phyloP scores from a whole-genome alignment of 2,888 invertebrate species.

The Gisinianus flammeolus region DNA sequence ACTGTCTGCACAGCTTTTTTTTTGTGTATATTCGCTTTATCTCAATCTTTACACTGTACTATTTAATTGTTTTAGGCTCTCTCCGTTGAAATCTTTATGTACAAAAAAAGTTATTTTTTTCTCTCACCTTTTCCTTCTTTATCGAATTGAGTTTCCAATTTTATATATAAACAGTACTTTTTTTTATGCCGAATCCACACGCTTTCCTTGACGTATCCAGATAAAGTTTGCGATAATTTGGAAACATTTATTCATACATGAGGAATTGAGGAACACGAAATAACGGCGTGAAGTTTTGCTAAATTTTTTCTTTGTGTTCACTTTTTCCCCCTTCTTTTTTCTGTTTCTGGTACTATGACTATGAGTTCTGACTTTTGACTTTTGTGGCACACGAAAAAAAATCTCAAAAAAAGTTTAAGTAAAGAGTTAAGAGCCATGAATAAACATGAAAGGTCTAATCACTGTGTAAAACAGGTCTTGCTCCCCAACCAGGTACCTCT shows the following conservation, averaged over 20 bases:
- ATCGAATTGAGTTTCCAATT: neutral
- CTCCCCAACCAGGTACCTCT: slow-evolving; percentile 1
- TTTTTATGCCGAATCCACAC: too few species aligned
- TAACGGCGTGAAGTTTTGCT: slow-evolving; percentile 11
- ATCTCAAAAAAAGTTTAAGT: neutral
- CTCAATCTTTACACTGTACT: too few species aligned
- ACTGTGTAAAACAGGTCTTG: slow-evolving; percentile 12
- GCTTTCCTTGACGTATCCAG: neutral
- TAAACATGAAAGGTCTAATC: neutral
- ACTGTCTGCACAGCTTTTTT: too few species aligned
- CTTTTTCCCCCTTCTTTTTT: neutral
- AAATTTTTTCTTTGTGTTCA: neutral
- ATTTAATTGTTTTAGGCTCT: neutral
- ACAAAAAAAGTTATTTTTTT: neutral
- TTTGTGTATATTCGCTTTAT: too few species aligned
- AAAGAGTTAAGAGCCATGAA: neutral
- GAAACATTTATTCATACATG: too few species aligned
- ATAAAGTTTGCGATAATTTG: too few species aligned
- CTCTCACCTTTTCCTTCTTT: neutral
- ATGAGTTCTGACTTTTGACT: neutral
- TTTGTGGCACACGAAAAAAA: neutral
- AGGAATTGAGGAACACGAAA: neutral
- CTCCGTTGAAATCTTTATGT: neutral
- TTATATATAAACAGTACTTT: too few species aligned
- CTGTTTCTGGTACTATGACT: neutral